These are phyloP conservation scores for Leptinotarsa undecemlineata DNA, from an alignment of 1,140 invertebrate genomes.

Conservation along the genomic window DNA sequence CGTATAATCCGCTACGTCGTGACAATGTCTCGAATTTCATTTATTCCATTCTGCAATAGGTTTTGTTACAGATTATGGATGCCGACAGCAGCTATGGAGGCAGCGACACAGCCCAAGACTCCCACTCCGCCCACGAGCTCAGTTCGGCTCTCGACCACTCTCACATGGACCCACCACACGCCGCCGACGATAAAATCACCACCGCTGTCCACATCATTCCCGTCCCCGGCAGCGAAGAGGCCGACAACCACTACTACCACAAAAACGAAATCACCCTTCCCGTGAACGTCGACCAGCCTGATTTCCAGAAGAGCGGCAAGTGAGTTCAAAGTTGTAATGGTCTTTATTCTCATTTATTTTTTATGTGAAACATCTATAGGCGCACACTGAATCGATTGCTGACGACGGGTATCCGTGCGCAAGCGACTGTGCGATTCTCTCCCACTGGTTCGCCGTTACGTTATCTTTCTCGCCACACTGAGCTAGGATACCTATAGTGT, in stretches of 20 bases:
- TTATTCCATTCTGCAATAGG: too few relatives aligned
- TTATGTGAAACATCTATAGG: too few relatives aligned
- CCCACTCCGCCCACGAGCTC: conserved; percentile 46
- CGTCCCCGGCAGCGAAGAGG: conserved; percentile 10
- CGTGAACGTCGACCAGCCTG: conserved; percentile 51
- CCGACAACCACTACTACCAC: conserved; percentile 48
- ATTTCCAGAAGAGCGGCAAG: conserved; percentile 35
- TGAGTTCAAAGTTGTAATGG: background rate
- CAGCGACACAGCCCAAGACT: conserved; percentile 53
- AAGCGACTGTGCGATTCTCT: too few relatives aligned
- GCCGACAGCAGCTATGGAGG: conserved; percentile 54
- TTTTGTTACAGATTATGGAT: conserved; percentile 42
- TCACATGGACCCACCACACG: conserved; percentile 7
- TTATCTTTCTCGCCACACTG: too few relatives aligned
- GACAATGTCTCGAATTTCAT: too few relatives aligned
- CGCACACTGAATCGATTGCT: too few relatives aligned
- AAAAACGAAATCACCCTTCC: conserved; percentile 54
- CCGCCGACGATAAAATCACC: conserved; percentile 26
- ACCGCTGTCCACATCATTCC: conserved; percentile 31
- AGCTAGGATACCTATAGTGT: too few relatives aligned
- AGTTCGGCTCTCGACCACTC: conserved; percentile 26
- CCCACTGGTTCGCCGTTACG: too few relatives aligned
- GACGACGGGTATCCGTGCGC: too few relatives aligned
- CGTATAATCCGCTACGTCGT: too few relatives aligned
- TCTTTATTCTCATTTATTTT: too few relatives aligned